Evolutionary conservation across 2,113 vertebrate genomes (phyloP), one percentile per base, ranked within the genome.

Genomic region (Xiphophorus couchianus): DNA sequence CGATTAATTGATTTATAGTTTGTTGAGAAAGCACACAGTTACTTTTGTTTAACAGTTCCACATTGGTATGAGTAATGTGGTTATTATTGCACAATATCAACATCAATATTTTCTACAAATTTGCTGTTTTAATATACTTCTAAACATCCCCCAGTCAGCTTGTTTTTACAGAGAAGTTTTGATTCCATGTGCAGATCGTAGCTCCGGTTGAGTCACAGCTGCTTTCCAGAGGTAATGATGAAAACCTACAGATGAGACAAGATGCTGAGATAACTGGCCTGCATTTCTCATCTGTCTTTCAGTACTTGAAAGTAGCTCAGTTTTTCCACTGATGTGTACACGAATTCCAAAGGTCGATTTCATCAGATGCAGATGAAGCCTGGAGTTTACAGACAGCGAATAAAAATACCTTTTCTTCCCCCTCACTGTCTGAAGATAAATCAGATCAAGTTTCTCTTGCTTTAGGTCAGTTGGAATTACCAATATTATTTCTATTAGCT

Each of bases 311-410:
- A 42, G 66, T 30, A 64, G 29, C 62, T 25, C 39, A 42, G 33
- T 39, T 74, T 75, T 37, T 37, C 35, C 62, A 64, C 19, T 66
- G 65, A 37, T 14, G 60, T 69, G 70, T 77, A 72, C 10, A 67
- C 27, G 22, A 22, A 77, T 11, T 54, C 70, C 25, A 35, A 15
- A 73, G 58, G n/a, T 76, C 25, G 75, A 7, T 14, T 3, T 74
- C 66, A 71, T 27, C 4, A 42, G 39, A 42, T 4, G 14, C 12
- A 42, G 39, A 14, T 42, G 39, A 42, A 42, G 4, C 39, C 39
- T 15, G 39, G 14, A 42, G 39, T 15, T 42, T 42, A 42, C 14
- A 42, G 12, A 15, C 39, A 14, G 12, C 14, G 13, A 37, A 37
- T 37, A 37, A 37, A 37, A 37, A 10, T 37, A 37, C 35, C 35